Percentiles rank a stretch among this genome's conserved stretches.
phyloP scores from a whole-genome alignment of 2,113 vertebrate genomes.

The Merops nubicus region DNA sequence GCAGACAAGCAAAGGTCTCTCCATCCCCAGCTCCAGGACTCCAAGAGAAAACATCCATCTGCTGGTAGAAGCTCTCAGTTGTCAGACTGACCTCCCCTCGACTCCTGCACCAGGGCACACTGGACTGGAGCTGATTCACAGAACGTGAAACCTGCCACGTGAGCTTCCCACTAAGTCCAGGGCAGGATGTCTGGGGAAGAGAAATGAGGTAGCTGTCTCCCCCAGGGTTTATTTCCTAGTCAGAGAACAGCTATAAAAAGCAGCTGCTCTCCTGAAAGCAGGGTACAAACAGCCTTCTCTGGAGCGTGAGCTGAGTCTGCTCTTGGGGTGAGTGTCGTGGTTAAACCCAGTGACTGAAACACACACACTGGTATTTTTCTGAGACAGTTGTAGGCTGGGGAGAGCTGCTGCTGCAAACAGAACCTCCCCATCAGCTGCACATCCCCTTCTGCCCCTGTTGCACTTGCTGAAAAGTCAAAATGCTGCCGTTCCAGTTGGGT shows the following conservation, averaged over 20 bases:
- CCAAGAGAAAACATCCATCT: background rate
- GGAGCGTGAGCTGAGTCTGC: background rate
- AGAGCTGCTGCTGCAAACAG: background rate
- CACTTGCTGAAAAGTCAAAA: background rate
- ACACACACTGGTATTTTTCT: background rate
- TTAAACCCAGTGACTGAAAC: conserved; percentile 25
- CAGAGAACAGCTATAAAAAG: background rate
- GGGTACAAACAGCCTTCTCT: background rate
- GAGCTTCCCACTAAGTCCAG: background rate
- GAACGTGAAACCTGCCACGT: background rate
- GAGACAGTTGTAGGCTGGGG: background rate
- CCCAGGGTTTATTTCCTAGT: background rate
- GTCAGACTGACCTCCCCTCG: background rate
- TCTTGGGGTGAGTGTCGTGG: conserved; percentile 17
- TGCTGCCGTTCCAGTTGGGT: background rate
- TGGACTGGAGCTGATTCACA: background rate
- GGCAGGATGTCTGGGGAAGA: background rate
- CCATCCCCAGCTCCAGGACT: background rate
- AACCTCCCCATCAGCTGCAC: background rate
- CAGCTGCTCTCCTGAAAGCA: background rate
- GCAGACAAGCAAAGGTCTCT: background rate
- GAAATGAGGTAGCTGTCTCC: background rate
- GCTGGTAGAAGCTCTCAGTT: background rate
- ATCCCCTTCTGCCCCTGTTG: background rate
- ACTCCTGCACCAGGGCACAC: background rate